Conservation (phyloP, 2,888 invertebrate species). For the Elaeidobius kamerunicus region DNA sequence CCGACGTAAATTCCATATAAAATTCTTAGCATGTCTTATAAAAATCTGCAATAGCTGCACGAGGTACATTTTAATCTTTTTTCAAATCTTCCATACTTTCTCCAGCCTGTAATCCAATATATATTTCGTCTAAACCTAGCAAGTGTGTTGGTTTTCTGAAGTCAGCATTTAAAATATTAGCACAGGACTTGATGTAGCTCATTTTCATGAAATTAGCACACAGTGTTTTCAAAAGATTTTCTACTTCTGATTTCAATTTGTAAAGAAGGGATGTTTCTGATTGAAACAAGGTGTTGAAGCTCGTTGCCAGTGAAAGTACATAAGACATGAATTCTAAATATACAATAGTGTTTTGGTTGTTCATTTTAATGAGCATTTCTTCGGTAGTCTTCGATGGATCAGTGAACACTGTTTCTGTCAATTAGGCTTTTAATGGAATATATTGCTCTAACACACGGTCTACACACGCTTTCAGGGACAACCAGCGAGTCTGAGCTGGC, state of each 20-base stretch:
- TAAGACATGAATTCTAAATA: neutral
- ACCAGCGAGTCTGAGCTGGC: conserved; percentile 32
- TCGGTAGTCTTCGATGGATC: neutral
- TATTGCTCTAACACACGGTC: conserved; percentile 44
- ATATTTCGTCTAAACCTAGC: neutral
- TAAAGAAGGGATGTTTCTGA: neutral
- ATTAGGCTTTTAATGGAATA: conserved; percentile 12
- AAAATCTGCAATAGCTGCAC: too few relatives aligned
- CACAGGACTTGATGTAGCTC: neutral
- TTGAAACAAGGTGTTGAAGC: neutral
- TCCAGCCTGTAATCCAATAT: neutral
- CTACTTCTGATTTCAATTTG: neutral
- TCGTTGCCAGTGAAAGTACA: neutral
- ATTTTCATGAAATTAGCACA: neutral
- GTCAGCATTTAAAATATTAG: neutral
- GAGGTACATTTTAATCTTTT: too few relatives aligned
- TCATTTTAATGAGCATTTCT: neutral
- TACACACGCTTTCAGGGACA: conserved; percentile 41
- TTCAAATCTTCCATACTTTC: too few relatives aligned
- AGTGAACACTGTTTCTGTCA: neutral
- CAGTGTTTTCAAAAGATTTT: neutral
- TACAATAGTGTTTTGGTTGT: neutral
- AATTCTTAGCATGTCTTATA: too few relatives aligned
- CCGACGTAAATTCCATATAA: too few relatives aligned
- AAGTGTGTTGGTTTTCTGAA: neutral